Evolutionary conservation across 2,797 vertebrate genomes (phyloP).

Genomic region (Eulemur mongoz): DNA sequence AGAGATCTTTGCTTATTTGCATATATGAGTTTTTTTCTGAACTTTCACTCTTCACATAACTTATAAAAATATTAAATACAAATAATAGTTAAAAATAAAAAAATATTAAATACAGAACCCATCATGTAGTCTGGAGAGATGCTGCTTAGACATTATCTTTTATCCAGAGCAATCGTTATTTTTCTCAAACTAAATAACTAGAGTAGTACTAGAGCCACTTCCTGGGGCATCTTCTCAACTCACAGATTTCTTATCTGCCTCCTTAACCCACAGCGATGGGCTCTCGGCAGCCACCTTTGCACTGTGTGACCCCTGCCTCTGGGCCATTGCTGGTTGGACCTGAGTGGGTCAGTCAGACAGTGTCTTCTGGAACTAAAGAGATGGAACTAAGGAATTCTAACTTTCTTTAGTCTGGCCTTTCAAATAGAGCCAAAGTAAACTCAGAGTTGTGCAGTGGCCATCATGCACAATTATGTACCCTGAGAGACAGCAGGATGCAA

Average conservation of each 20-base stretch:
- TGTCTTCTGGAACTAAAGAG: background rate
- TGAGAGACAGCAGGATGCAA: background rate
- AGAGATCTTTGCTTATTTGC: background rate
- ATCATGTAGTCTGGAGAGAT: background rate
- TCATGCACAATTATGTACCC: background rate
- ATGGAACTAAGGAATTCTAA: background rate
- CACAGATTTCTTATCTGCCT: background rate
- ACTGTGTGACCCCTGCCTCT: too few relatives aligned
- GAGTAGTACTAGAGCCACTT: background rate
- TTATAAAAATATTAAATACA: conserved; percentile 6
- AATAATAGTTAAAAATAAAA: background rate
- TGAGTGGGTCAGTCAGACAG: too few relatives aligned
- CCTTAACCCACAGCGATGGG: background rate
- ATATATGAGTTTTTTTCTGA: background rate
- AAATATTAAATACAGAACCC: background rate
- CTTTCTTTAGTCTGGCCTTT: background rate
- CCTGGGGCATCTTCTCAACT: background rate
- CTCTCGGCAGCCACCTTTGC: background rate
- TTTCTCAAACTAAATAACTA: background rate
- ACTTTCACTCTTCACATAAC: background rate
- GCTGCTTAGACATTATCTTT: background rate
- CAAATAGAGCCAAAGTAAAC: background rate
- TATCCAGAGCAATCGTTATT: background rate
- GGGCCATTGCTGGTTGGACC: background rate
- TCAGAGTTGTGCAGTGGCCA: background rate